A percentile compares a stretch with the other conserved stretches of the same genome.
These are phyloP conservation scores for Micronycteris hirsuta DNA, from an alignment of 2,113 vertebrate species.

Conservation along the genomic window DNA sequence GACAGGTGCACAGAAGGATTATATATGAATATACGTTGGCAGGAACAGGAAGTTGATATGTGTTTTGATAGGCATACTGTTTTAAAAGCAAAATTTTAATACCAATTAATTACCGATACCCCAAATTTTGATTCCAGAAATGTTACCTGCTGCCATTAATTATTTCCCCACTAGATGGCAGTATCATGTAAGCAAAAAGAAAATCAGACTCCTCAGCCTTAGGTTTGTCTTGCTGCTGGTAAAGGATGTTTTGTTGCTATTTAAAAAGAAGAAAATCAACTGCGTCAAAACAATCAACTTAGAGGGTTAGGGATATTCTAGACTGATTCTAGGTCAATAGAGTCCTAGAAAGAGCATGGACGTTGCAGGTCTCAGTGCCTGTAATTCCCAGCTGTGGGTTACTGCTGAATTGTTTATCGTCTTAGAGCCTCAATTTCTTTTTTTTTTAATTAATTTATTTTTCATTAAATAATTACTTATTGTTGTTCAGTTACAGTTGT, in stretches of 20 bases:
- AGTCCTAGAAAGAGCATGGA: not conserved
- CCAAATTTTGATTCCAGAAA: not conserved
- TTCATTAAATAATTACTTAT: too few species aligned
- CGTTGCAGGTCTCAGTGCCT: not conserved
- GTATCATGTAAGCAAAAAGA: constrained; percentile 19
- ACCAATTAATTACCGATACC: not conserved
- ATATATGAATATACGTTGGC: rapidly evolving
- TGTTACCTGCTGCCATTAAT: not conserved
- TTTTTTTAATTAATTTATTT: too few species aligned
- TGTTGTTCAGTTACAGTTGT: too few species aligned
- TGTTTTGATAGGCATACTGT: not conserved
- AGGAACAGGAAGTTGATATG: not conserved
- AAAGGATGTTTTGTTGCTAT: not conserved
- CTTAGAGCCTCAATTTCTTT: not conserved
- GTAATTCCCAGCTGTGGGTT: not conserved
- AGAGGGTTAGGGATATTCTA: not conserved
- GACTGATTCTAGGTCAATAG: too few species aligned
- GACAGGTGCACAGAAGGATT: not conserved
- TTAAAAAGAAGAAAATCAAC: not conserved
- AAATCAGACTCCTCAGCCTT: not conserved
- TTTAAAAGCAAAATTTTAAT: not conserved
- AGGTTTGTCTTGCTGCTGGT: not conserved
- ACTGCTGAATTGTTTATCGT: not conserved
- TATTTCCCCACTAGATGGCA: constrained; percentile 51
- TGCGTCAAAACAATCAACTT: not conserved